Conservation (phyloP, 2,888 invertebrate species). For the Prenolepis imparis region DNA sequence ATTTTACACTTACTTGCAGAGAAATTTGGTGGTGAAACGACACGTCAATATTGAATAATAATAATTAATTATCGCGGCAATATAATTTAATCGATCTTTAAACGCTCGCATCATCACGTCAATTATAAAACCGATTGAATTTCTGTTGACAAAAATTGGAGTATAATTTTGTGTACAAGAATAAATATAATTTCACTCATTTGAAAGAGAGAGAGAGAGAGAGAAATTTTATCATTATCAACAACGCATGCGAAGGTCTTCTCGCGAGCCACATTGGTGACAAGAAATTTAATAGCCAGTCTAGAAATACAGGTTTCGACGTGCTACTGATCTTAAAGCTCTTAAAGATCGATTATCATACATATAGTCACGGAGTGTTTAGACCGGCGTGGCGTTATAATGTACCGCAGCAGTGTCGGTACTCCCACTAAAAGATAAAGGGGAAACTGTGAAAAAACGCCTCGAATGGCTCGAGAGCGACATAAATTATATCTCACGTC, state of each 20-base stretch:
- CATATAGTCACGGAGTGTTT: constrained; percentile 64
- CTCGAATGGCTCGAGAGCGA: constrained; percentile 11
- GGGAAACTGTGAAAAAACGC: constrained; percentile 19
- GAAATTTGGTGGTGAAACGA: neutral
- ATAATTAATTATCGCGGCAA: neutral
- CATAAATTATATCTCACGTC: constrained; percentile 6
- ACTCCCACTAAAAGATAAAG: neutral
- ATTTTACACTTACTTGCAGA: neutral
- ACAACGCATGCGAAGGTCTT: constrained; percentile 52
- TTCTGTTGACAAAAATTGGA: neutral
- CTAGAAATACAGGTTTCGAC: constrained; percentile 77
- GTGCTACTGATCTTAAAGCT: constrained; percentile 74
- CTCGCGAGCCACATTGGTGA: constrained; percentile 67
- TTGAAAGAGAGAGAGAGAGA: constrained; percentile 57
- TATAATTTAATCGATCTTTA: neutral
- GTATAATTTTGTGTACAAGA: neutral
- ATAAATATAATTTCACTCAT: neutral
- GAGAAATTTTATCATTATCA: constrained; percentile 47
- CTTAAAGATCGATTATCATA: constrained; percentile 78
- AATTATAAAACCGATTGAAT: neutral
- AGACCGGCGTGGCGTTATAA: constrained; percentile 71
- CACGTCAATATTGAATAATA: neutral
- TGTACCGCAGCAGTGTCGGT: constrained; percentile 56
- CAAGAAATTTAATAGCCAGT: constrained; percentile 77
- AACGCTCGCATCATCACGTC: neutral